A percentile compares a stretch with the other conserved stretches of the same genome.
phyloP scores from a whole-genome alignment of 2,797 vertebrate species.

The Tarsius wallacei region DNA sequence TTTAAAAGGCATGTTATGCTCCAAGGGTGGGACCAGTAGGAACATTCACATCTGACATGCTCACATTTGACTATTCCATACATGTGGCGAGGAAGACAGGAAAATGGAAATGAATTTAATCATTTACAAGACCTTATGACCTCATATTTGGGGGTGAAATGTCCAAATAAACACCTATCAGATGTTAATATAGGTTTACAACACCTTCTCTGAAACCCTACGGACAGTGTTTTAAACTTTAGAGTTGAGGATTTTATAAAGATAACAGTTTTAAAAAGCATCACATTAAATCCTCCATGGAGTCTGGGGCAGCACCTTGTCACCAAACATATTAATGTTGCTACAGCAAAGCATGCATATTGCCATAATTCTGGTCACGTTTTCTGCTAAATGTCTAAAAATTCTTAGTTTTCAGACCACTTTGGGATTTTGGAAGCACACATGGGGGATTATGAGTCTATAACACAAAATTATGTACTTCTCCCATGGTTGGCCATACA shows the following conservation, averaged over 20 bases:
- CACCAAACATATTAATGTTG: background rate
- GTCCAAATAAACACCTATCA: background rate
- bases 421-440: background rate
- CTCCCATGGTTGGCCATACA: background rate
- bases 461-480: background rate
- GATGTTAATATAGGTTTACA: background rate
- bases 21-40: constrained; percentile 20
- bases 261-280: background rate
- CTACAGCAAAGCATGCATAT: background rate
- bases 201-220: background rate
- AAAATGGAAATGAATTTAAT: background rate
- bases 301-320: background rate
- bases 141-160: background rate
- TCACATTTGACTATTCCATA: background rate
- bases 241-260: background rate
- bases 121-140: background rate
- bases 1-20: constrained; percentile 12
- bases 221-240: background rate
- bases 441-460: accelerated
- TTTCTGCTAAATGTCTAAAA: background rate
- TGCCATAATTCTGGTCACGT: background rate
- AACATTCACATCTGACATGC: background rate
- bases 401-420: background rate
- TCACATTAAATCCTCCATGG: background rate
- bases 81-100: background rate